phyloP scores from a whole-genome alignment of 2,888 invertebrate species.

The Bugula neritina region DNA sequence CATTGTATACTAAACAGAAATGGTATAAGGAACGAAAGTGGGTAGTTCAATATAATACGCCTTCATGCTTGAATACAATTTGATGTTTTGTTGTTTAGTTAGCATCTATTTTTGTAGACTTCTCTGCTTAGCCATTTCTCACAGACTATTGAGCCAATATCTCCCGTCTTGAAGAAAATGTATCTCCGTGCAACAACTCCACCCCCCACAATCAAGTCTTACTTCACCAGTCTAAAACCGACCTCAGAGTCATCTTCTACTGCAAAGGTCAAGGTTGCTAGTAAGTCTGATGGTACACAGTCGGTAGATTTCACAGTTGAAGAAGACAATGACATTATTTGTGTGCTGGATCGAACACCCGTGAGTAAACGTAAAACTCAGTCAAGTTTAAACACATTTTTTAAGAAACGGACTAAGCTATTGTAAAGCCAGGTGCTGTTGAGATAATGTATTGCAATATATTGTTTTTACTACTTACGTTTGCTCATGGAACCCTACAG shows the following conservation, averaged over 20 bases:
- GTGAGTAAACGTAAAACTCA: neutral
- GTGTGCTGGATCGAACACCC: neutral
- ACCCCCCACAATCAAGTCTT: conserved; percentile 45
- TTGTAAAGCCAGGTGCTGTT: too few species aligned
- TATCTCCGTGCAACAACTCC: conserved; percentile 40
- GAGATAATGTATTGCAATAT: too few species aligned
- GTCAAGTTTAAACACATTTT: neutral
- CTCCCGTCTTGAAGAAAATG: conserved; percentile 37
- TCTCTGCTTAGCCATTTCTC: neutral
- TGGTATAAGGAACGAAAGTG: too few species aligned
- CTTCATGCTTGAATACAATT: neutral
- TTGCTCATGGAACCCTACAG: too few species aligned
- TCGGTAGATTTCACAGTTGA: neutral
- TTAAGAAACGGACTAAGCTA: neutral
- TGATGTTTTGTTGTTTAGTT: neutral
- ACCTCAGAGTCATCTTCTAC: too few species aligned
- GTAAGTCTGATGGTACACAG: neutral
- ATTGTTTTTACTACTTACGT: too few species aligned
- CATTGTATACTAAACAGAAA: too few species aligned
- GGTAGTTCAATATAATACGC: neutral
- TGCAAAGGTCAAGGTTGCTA: neutral
- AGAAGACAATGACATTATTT: conserved; percentile 23
- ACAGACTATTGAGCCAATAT: conserved; percentile 32
- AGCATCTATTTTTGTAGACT: neutral
- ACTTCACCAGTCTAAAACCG: conserved; percentile 35